A percentile compares a stretch with the other conserved stretches of the same genome.
Conservation (phyloP, 2,888 invertebrate genomes). For the Drosophila neotestacea region DNA sequence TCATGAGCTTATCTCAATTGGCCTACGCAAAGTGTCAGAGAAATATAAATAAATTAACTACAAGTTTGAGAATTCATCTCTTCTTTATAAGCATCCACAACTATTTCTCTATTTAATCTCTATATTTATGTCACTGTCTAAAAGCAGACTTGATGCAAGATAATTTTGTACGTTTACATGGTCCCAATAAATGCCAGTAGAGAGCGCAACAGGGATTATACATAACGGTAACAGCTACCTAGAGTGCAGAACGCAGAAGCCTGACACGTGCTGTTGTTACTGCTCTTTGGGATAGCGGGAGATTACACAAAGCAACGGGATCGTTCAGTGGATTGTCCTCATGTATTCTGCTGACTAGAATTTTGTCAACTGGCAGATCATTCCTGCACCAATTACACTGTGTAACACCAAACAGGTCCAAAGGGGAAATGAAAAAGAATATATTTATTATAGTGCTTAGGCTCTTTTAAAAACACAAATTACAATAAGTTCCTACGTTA, state of each 20-base stretch:
- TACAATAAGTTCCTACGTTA: background rate
- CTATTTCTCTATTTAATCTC: slow-evolving; percentile 4
- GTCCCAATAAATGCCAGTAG: slow-evolving; percentile 55
- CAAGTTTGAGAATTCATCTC: slow-evolving; percentile 5
- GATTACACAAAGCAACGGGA: slow-evolving; percentile 22
- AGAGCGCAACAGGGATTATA: slow-evolving; percentile 33
- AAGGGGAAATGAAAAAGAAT: background rate
- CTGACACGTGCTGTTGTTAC: slow-evolving; percentile 25
- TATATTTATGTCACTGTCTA: slow-evolving; percentile 14
- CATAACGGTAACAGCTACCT: slow-evolving; percentile 27
- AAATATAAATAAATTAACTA: background rate
- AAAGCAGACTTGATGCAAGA: slow-evolving; percentile 47
- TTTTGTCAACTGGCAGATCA: slow-evolving; percentile 17
- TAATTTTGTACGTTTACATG: slow-evolving; percentile 66
- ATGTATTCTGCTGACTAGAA: slow-evolving; percentile 32
- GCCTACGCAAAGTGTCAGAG: background rate
- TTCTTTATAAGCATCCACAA: slow-evolving; percentile 3
- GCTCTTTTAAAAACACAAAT: background rate
- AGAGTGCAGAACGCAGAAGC: slow-evolving; percentile 9
- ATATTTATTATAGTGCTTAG: background rate
- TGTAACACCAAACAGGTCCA: background rate
- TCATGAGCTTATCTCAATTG: slow-evolving; percentile 26
- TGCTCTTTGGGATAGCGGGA: slow-evolving; percentile 2
- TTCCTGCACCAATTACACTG: slow-evolving; percentile 29
- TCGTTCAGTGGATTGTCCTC: slow-evolving; percentile 17